phyloP scores from a whole-genome alignment of 1,140 invertebrate species.

The Colletes gigas region DNA sequence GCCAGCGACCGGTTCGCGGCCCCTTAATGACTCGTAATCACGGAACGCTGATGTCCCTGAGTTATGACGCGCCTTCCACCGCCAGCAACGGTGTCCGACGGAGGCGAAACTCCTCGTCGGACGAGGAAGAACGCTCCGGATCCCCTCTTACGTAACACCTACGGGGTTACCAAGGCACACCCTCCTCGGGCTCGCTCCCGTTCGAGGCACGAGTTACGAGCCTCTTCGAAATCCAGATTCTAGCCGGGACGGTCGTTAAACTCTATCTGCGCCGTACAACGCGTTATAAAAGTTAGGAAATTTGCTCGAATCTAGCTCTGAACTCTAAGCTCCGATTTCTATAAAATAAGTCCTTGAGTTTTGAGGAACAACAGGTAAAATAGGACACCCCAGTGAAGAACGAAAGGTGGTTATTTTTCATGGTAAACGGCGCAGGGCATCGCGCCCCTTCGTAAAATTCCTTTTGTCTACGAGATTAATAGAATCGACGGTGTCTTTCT shows the following conservation, averaged over 20 bases:
- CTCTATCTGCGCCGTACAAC: no score
- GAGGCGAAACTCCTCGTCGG: slow-evolving; percentile 8
- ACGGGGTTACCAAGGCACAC: slow-evolving; percentile 35
- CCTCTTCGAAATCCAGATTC: slow-evolving; percentile 62
- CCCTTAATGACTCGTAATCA: slow-evolving; percentile 74
- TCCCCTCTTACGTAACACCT: slow-evolving; percentile 58
- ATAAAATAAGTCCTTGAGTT: no score
- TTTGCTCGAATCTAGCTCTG: no score
- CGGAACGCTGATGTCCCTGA: slow-evolving; percentile 71
- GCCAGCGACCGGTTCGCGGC: slow-evolving; percentile 71
- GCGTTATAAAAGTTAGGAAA: no score
- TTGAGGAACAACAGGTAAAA: no score
- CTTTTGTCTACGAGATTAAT: slow-evolving; percentile 18
- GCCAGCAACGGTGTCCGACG: slow-evolving; percentile 6
- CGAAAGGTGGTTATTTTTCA: no score
- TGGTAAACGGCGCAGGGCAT: no score
- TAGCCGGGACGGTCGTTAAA: slow-evolving; percentile 31
- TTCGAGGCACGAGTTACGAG: slow-evolving; percentile 54
- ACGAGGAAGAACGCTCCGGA: slow-evolving; percentile 19
- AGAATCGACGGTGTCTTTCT: slow-evolving; percentile 24
- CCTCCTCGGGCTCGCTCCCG: slow-evolving; percentile 10
- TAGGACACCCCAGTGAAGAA: no score
- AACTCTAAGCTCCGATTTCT: no score
- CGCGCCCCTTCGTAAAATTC: background rate
- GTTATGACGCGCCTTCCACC: slow-evolving; percentile 66